These are phyloP conservation scores for Lepidostoma basale DNA, from an alignment of 1,140 invertebrate genomes.

Conservation along the genomic window DNA sequence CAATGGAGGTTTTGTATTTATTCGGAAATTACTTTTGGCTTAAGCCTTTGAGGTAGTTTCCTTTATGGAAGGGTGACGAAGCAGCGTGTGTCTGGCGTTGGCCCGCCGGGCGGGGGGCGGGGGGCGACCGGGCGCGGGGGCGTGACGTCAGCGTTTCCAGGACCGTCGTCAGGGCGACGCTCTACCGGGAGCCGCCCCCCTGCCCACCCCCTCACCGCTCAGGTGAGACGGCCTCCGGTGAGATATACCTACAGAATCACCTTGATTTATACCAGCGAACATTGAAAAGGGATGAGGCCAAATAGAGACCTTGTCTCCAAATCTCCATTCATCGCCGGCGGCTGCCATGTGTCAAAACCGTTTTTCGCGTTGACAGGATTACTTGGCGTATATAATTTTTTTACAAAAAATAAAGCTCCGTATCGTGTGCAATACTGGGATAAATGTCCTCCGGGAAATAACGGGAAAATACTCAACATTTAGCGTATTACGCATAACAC, in stretches of 20 bases:
- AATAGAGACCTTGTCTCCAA: conserved; percentile 25
- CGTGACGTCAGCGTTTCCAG: conserved; percentile 42
- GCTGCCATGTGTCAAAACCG: conserved; percentile 7
- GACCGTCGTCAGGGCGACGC: conserved; percentile 44
- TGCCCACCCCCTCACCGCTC: conserved; percentile 11
- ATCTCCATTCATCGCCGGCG: conserved; percentile 14
- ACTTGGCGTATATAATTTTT: no score
- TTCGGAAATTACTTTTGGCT: conserved; percentile 46
- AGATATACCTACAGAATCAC: conserved; percentile 20
- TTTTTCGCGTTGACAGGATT: not conserved
- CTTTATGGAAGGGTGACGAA: conserved; percentile 34
- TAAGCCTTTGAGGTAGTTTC: conserved; percentile 46
- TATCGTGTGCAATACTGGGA: no score
- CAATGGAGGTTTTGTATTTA: conserved; percentile 45
- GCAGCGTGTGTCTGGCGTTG: conserved; percentile 21
- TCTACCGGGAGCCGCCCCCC: conserved; percentile 19
- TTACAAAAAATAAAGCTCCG: no score
- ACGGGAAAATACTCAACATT: no score
- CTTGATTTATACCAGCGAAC: conserved; percentile 14
- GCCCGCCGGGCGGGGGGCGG: conserved; percentile 6
- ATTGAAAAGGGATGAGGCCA: conserved; percentile 7
- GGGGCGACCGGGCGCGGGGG: conserved; percentile 1
- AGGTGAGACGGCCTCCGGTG: conserved; percentile 13
- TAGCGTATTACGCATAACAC: no score
- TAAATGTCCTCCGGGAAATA: no score